These are phyloP conservation scores for Coleophora flavipennella DNA, from an alignment of 2,888 invertebrate genomes.

Conservation along the genomic window DNA sequence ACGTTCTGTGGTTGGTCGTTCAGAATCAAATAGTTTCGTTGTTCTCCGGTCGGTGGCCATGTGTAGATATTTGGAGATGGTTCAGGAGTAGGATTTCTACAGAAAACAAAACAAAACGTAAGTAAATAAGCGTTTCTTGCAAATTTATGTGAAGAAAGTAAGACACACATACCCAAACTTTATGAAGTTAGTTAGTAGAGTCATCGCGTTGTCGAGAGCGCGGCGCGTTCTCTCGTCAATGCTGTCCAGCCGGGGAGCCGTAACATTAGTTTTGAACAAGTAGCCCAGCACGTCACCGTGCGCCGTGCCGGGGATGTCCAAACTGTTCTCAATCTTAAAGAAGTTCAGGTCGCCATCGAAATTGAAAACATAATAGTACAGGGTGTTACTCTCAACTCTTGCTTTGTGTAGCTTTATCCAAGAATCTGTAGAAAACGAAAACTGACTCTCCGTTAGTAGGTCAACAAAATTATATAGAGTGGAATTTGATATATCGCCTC, in stretches of 20 bases:
- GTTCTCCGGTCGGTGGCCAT: conserved; percentile 6
- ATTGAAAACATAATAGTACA: conserved; percentile 17
- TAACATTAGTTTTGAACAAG: conserved; percentile 16
- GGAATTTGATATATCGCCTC: conserved; percentile 12
- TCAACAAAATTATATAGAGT: conserved; percentile 14
- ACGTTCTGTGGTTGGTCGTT: conserved; percentile 15
- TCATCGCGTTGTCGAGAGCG: conserved; percentile 15
- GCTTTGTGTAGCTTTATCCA: conserved; percentile 16
- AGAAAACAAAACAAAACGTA: not conserved
- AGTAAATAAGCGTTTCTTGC: too few relatives aligned
- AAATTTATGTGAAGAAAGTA: too few relatives aligned
- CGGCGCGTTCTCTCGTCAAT: conserved; percentile 12
- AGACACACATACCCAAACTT: conserved; percentile 25
- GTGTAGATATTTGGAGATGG: not conserved
- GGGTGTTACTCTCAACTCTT: conserved; percentile 7
- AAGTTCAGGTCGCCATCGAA: conserved; percentile 19
- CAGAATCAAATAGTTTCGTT: conserved; percentile 18
- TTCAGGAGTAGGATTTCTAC: conserved; percentile 3
- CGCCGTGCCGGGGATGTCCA: conserved; percentile 13
- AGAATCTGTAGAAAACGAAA: conserved; percentile 11
- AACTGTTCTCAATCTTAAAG: conserved; percentile 11
- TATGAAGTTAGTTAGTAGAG: conserved; percentile 19
- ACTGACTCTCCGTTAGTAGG: conserved; percentile 18
- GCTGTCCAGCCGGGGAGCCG: conserved; percentile 9
- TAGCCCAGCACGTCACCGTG: conserved; percentile 23